Base-by-base conservation (phyloP, 2,888 invertebrate genomes). In the Thecocarcelia acutangulata region DNA sequence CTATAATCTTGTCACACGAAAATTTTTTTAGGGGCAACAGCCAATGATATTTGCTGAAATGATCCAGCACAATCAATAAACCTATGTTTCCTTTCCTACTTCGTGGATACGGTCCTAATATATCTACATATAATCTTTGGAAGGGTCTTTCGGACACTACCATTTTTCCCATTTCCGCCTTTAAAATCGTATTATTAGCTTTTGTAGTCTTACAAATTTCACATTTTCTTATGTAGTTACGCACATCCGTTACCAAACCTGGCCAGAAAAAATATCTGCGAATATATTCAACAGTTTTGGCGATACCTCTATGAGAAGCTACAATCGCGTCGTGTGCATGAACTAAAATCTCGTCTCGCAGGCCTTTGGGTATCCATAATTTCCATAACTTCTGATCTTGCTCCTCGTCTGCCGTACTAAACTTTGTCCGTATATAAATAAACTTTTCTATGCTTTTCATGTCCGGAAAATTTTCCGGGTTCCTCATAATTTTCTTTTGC, bases 391-490 rank as follows among this genome's bases (percentile, higher is more conserved):
- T 40, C 11, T 75, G 24, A 15, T 74, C 75, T 1, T 83, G 64
- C 0, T 54, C 64, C 1, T 52, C 28, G 13, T 46, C 37, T 6
- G 68, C 76, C 0, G 58, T 46, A 21, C 56, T 66, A 15, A 74
- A 76, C 17, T 77, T 52, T 8, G 75, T 42, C n/a, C 76, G 48
- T 0, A 72, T 11, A 77, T 81, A 80, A n/a, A 84, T 33, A 24
- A 11, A 69, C 28, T 58, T 61, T 8, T 83, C 80, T 1, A 78
- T 3, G 0, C 80, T 54, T 21, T 80, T 78, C 0, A 82, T 11
- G 21, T 85, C 81, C 0, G 84, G 82, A 15, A 80, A 84, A n/a
- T 68, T n/a, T n/a, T n/a, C n/a, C n/a, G n/a, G 58, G 73, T 40
- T 13, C 40, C 42, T 8, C n/a, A n/a, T n/a, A n/a, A n/a, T n/a